A percentile compares a stretch with the other conserved stretches of the same genome.
phyloP scores from a whole-genome alignment of 2,888 invertebrate genomes.

The Spatulosminthurus flaviceps region DNA sequence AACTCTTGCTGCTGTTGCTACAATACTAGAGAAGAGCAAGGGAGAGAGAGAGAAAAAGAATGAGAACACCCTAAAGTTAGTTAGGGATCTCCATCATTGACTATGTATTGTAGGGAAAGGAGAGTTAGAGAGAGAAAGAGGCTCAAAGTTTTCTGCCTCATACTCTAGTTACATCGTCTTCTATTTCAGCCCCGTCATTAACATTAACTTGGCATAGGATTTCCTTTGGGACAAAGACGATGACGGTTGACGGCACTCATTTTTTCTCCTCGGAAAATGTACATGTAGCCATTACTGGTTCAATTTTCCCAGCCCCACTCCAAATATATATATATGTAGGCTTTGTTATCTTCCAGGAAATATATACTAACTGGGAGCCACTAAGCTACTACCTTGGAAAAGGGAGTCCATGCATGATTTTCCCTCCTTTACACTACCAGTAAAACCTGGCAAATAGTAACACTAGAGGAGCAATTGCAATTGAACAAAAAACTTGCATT shows the following conservation, averaged over 20 bases:
- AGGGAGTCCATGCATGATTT: too few relatives aligned
- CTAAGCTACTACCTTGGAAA: too few relatives aligned
- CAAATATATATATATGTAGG: too few relatives aligned
- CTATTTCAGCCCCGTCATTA: conserved; percentile 46
- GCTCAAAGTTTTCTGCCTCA: conserved; percentile 16
- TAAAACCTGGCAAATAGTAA: too few relatives aligned
- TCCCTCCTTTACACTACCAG: too few relatives aligned
- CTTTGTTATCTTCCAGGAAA: neutral
- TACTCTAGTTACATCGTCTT: conserved; percentile 41
- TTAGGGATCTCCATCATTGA: neutral
- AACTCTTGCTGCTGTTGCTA: too few relatives aligned
- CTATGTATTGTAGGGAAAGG: neutral
- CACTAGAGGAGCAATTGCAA: too few relatives aligned
- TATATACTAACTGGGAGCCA: too few relatives aligned
- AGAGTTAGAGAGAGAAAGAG: neutral
- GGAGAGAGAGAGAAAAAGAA: too few relatives aligned
- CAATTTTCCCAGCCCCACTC: conserved; percentile 1
- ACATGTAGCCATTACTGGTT: neutral
- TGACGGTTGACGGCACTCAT: conserved; percentile 41
- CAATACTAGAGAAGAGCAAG: too few relatives aligned
- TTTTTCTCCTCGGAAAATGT: conserved; percentile 16
- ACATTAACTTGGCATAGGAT: conserved; percentile 39
- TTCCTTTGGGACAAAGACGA: conserved; percentile 44
- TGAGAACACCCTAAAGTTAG: too few relatives aligned
- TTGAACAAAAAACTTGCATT: too few relatives aligned